Conservation (phyloP, 2,113 vertebrate species). For the Donacobius atricapilla region DNA sequence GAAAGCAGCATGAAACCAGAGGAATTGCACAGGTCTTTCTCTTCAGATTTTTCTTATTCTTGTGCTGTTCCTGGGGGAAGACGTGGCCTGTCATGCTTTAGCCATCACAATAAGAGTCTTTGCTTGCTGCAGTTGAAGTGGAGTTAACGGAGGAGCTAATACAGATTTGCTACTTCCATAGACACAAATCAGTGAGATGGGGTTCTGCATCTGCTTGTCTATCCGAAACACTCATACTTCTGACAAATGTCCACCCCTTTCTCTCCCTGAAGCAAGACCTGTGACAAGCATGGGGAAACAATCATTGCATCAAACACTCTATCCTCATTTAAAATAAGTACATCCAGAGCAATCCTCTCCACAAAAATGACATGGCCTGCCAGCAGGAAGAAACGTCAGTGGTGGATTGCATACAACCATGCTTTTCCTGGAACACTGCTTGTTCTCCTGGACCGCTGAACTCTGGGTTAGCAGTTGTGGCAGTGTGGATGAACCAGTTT, state of each 20-base stretch:
- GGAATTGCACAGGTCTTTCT: neutral
- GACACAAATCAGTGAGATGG: neutral
- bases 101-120: neutral
- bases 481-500: neutral
- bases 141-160: neutral
- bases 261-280: neutral
- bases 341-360: neutral
- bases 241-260: neutral
- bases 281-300: neutral
- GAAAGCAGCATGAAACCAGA: neutral
- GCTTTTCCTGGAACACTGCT: neutral
- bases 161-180: neutral
- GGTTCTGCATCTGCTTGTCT: neutral
- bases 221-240: neutral
- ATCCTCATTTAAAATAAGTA: neutral
- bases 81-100: neutral
- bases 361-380: neutral
- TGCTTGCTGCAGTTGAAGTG: neutral
- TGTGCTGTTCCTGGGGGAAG: neutral
- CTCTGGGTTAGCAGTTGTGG: neutral
- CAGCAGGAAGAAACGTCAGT: neutral
- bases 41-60: neutral
- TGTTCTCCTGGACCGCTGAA: neutral
- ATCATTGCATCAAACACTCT: neutral
- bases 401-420: neutral